Conservation (phyloP, 2,888 invertebrate genomes). For the Lasioglossum leucozonium region DNA sequence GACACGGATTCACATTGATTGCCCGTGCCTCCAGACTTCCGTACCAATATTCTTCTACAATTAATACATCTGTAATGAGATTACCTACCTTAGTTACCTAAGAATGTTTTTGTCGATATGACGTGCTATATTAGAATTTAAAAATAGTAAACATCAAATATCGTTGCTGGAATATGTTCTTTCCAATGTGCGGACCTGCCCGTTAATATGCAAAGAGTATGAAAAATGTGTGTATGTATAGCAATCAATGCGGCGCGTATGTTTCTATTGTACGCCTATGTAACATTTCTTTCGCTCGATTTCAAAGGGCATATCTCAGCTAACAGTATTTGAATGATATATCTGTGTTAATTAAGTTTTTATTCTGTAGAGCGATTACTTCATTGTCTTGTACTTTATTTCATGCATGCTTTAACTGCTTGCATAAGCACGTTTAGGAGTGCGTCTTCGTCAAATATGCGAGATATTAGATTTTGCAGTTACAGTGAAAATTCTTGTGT, state of each 20-base stretch:
- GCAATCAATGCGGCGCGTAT: background rate
- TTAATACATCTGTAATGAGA: conserved; percentile 41
- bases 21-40: conserved; percentile 67
- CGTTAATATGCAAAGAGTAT: background rate
- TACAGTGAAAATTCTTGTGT: conserved; percentile 29
- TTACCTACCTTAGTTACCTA: conserved; percentile 44
- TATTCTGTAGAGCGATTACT: conserved; percentile 76
- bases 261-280: background rate
- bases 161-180: conserved; percentile 63
- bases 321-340: conserved; percentile 58
- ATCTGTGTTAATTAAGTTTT: conserved; percentile 72
- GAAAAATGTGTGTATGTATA: background rate
- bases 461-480: conserved; percentile 34
- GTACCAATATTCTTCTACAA: conserved; percentile 45
- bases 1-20: conserved; percentile 70
- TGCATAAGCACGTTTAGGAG: conserved; percentile 69
- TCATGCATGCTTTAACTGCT: conserved; percentile 81
- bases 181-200: background rate
- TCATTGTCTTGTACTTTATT: conserved; percentile 75
- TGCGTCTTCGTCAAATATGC: conserved; percentile 47
- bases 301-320: conserved; percentile 68
- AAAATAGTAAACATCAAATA: conserved; percentile 47
- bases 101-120: conserved; percentile 53
- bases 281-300: background rate
- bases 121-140: conserved; percentile 51